phyloP scores from a whole-genome alignment of 2,888 invertebrate species.

The Liopterus haemorrhoidalis region DNA sequence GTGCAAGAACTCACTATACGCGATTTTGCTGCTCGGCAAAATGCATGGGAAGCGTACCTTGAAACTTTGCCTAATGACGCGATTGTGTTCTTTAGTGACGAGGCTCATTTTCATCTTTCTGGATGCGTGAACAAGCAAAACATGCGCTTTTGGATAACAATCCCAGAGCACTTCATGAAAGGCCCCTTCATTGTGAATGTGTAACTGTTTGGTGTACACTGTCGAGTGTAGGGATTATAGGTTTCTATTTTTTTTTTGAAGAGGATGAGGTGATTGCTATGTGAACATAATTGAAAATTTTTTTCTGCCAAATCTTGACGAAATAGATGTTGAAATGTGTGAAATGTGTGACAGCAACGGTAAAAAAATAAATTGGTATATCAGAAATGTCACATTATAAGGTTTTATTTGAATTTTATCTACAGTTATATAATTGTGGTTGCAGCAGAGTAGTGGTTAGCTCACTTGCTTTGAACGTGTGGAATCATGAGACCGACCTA shows the following conservation, averaged over 20 bases:
- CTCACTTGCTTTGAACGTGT: no score
- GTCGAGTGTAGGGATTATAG: conserved; percentile 23
- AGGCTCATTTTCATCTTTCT: conserved; percentile 28
- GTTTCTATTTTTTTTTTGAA: conserved; percentile 35
- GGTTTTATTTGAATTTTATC: no score
- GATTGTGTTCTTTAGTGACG: conserved; percentile 26
- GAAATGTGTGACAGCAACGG: no score
- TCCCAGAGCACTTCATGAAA: conserved; percentile 30
- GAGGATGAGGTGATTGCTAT: no score
- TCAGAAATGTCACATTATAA: no score
- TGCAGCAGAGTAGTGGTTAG: no score
- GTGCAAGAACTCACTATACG: conserved; percentile 20
- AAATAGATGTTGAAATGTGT: conserved; percentile 6
- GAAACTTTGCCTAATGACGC: conserved; percentile 26
- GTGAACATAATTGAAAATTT: no score
- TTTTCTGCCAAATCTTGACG: conserved; percentile 7
- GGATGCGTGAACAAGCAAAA: conserved; percentile 17
- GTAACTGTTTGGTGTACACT: conserved; percentile 33
- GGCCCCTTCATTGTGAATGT: conserved; percentile 29
- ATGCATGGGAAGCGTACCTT: conserved; percentile 27
- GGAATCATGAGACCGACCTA: no score
- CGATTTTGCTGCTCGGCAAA: conserved; percentile 28
- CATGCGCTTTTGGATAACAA: conserved; percentile 25
- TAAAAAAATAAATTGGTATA: no score
- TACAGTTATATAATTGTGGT: no score